Conservation (phyloP, 2,113 vertebrate genomes). For the Puntigrus tetrazona region DNA sequence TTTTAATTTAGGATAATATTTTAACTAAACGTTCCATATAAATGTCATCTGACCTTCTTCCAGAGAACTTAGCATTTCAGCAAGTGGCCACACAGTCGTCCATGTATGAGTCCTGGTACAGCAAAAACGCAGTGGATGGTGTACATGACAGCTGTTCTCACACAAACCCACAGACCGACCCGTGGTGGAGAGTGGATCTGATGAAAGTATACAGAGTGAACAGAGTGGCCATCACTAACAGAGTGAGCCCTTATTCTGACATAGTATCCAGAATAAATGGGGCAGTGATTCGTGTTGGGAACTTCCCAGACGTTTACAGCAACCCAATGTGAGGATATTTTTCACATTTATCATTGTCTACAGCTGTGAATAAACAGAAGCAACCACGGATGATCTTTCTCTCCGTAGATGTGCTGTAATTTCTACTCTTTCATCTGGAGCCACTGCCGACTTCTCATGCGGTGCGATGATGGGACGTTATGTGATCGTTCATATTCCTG, state of each 20-base stretch:
- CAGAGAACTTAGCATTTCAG: neutral
- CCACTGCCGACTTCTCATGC: neutral
- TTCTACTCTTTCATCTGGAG: neutral
- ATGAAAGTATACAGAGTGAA: neutral
- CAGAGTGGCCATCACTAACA: neutral
- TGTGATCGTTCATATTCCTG: neutral
- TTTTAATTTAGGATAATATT: too few relatives aligned
- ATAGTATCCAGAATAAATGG: neutral
- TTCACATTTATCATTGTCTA: neutral
- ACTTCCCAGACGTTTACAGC: neutral
- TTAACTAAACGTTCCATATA: too few relatives aligned
- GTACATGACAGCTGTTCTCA: neutral
- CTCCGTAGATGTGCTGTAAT: conserved; percentile 42
- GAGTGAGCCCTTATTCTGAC: neutral
- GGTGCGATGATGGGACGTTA: conserved; percentile 38
- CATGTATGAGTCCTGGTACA: accelerated
- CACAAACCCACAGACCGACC: neutral
- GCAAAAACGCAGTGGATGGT: neutral
- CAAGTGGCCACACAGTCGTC: neutral
- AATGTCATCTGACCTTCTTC: too few relatives aligned
- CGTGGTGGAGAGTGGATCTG: conserved; percentile 1
- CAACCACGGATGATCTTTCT: neutral
- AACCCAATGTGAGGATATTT: neutral
- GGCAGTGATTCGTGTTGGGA: neutral
- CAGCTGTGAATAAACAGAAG: neutral